Evolutionary conservation across 1,140 invertebrate species (phyloP), one percentile per base, ranked within the genome.

Genomic region (Telenomus remus): DNA sequence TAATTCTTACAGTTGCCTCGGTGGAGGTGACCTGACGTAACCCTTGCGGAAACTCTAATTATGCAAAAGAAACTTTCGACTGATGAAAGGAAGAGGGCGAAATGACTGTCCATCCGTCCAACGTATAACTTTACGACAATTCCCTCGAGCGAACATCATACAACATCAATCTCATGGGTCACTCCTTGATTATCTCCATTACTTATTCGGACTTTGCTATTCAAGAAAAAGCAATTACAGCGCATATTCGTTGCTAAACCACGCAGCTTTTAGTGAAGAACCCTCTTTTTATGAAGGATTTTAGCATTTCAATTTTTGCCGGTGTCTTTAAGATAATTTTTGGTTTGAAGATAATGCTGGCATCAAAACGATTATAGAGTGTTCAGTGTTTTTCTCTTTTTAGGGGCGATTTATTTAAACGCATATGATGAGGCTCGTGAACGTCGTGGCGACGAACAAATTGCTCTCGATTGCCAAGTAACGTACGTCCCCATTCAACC

Each of bases 381-480:
- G 1, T 27, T 27, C 19, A 64, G 53, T 51, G 49, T 47, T 66
- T 74, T 19, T 16, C 39, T 47, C 12, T 3, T n/a, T 46, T 14
- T 19, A 12, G 9, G 37, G 35, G 47, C 37, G 39, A 60, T 77
- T 71, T 57, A 70, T 71, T 57, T 59, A 16, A n/a, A 71, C 64
- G 51, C 56, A 15, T 12, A 56, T 68, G 60, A 71, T 65, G 65
- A 78, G 46, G 12, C 61, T 56, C 51, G 76, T 46, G 63, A 51
- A 78, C 19, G 65, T 15, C 68, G 59, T 49, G 39, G 42, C n/a
- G 57, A 51, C 61, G 57, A 65, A 75, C 53, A 74, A 66, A 77
- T 63, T 76, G 74, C 76, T 80, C 74, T 83, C 78, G 73, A 83
- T 81, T 63, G 76, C 61, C 75, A 76, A 78, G 71, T 75, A 81